Percentiles rank a stretch among this genome's conserved stretches.
These are phyloP conservation scores for Protodeltote pygarga DNA, from an alignment of 2,888 invertebrate genomes.

Conservation along the genomic window DNA sequence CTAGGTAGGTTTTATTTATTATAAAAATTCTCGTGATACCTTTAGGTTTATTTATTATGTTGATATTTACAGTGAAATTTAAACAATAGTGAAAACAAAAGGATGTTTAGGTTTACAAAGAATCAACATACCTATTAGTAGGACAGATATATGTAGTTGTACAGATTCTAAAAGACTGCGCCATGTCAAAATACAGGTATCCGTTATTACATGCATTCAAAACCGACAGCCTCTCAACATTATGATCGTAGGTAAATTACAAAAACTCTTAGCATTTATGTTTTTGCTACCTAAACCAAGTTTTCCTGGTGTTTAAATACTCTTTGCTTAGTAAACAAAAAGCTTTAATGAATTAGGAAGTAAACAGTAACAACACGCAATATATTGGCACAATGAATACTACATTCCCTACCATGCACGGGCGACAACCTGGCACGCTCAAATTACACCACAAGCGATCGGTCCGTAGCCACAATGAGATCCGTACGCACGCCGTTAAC, in stretches of 20 bases:
- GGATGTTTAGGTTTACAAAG: no score
- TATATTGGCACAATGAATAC: slow-evolving; percentile 47
- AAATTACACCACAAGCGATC: slow-evolving; percentile 8
- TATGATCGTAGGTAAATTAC: background rate
- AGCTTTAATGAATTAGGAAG: slow-evolving; percentile 49
- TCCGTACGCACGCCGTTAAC: slow-evolving; percentile 4
- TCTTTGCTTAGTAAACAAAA: slow-evolving; percentile 37
- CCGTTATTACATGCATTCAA: no score
- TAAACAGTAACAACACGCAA: slow-evolving; percentile 49
- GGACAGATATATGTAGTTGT: no score
- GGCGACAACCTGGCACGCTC: slow-evolving; percentile 19
- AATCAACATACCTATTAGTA: no score
- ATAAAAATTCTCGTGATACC: no score
- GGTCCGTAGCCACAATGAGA: background rate
- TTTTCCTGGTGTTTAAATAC: slow-evolving; percentile 15
- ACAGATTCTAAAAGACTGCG: no score
- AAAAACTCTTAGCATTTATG: background rate
- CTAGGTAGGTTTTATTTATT: no score
- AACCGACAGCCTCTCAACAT: background rate
- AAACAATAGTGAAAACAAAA: no score
- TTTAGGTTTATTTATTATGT: no score
- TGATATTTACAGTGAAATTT: no score
- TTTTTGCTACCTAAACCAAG: background rate
- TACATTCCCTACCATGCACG: slow-evolving; percentile 37
- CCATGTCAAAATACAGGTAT: no score